A percentile compares a stretch with the other conserved stretches of the same genome.
phyloP scores from a whole-genome alignment of 2,888 invertebrate species.

The Sympetrum striolatum region DNA sequence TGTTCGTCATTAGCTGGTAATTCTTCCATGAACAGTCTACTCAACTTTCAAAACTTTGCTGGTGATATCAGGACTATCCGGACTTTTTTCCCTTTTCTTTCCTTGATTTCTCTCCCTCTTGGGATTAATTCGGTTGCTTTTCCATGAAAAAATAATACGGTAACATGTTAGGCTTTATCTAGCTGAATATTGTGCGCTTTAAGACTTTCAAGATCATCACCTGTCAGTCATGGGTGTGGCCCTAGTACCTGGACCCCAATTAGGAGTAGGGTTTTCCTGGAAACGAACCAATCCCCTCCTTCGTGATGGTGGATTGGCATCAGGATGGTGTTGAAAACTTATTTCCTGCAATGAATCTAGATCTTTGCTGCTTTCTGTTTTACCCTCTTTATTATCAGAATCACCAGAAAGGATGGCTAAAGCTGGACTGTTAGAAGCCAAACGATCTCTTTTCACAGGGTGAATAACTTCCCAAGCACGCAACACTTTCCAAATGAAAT shows the following conservation, averaged over 20 bases:
- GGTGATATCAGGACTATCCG: background rate
- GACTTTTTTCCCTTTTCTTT: background rate
- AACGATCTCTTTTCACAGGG: constrained; percentile 68
- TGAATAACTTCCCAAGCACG: constrained; percentile 77
- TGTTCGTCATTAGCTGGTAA: too few relatives aligned
- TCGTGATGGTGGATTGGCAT: constrained; percentile 83
- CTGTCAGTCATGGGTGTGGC: constrained; percentile 21
- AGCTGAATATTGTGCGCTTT: background rate
- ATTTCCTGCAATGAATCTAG: constrained; percentile 52
- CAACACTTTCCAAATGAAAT: constrained; percentile 91
- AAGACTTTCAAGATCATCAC: background rate
- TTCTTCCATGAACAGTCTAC: background rate
- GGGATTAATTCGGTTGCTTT: background rate
- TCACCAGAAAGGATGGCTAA: constrained; percentile 65
- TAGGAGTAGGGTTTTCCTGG: constrained; percentile 83
- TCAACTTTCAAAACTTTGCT: background rate
- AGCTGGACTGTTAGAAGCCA: constrained; percentile 60
- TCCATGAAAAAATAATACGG: background rate
- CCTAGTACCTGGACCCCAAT: constrained; percentile 92
- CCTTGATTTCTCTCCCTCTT: constrained; percentile 7
- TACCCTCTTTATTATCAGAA: constrained; percentile 55
- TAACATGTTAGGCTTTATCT: background rate
- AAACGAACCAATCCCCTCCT: constrained; percentile 76
- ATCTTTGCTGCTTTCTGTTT: background rate
- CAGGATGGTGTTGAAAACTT: constrained; percentile 66